phyloP scores from a whole-genome alignment of 1,140 invertebrate species.

The Drosophila subpulchrella region DNA sequence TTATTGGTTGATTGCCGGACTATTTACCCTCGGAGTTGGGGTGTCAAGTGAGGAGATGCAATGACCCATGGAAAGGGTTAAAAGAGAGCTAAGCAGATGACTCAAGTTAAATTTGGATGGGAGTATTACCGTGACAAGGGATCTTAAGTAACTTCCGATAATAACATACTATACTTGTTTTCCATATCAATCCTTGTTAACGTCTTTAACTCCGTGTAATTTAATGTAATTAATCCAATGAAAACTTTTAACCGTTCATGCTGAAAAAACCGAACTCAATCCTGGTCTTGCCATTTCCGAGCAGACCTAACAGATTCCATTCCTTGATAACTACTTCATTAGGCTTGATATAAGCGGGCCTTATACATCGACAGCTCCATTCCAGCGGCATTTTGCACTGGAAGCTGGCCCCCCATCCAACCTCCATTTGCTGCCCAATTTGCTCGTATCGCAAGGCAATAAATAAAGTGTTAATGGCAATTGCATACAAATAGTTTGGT shows the following conservation, averaged over 20 bases:
- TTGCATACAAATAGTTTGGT: constrained; percentile 82
- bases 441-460: constrained; percentile 52
- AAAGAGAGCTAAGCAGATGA: constrained; percentile 2
- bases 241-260: constrained; percentile 18
- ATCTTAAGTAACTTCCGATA: no score
- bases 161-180: background rate
- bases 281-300: constrained; percentile 38
- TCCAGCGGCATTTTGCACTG: constrained; percentile 22
- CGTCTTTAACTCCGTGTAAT: background rate
- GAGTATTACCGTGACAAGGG: background rate
- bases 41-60: constrained; percentile 33
- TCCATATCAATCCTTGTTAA: background rate
- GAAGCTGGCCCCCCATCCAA: constrained; percentile 3
- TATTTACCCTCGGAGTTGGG: constrained; percentile 13
- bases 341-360: constrained; percentile 45
- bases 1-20: constrained; percentile 62
- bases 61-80: constrained; percentile 31
- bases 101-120: constrained; percentile 8
- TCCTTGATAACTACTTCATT: constrained; percentile 71
- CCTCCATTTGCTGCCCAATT: constrained; percentile 20
- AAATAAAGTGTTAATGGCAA: constrained; percentile 84
- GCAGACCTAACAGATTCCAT: constrained; percentile 53
- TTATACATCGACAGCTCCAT: constrained; percentile 34
- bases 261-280: background rate
- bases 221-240: constrained; percentile 35